Evolutionary conservation across 23 tunicate species (phyloP), one percentile per base, ranked within the genome.

Genomic region (Trididemnum miniatum): DNA sequence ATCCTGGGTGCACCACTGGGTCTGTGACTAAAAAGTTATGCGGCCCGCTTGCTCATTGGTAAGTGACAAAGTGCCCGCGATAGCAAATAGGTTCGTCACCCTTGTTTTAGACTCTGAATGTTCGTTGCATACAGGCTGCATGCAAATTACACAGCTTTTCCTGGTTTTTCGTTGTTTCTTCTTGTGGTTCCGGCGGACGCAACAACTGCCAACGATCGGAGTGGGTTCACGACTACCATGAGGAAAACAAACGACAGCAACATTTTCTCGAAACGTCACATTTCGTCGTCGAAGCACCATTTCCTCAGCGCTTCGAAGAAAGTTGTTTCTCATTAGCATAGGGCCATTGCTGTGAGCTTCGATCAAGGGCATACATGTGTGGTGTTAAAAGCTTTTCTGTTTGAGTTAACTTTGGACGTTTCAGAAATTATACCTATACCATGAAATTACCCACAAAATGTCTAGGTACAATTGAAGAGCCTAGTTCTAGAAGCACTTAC

Each of bases 401-500:
- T n/a, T n/a, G n/a, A n/a, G n/a, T n/a, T n/a, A n/a, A n/a, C n/a
- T n/a, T n/a, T n/a, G n/a, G n/a, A n/a, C n/a, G n/a, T n/a, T n/a
- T n/a, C n/a, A n/a, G n/a, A n/a, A n/a, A n/a, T n/a, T n/a, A n/a
- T n/a, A n/a, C n/a, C n/a, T n/a, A n/a, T n/a, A n/a, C n/a, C n/a
- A n/a, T n/a, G n/a, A n/a, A n/a, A n/a, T n/a, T n/a, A n/a, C n/a
- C n/a, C n/a, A n/a, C n/a, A n/a, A n/a, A n/a, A n/a, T n/a, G n/a
- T n/a, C n/a, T n/a, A n/a, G n/a, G n/a, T 49, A 18, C 57, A 49
- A 49, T 49, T 49, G 57, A 49, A 49, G 67, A 22, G 67, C n/a
- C 67, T n/a, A 62, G 67, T 62, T 62, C 67, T 62, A 62, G n/a
- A 62, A 62, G 67, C n/a, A 62, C 67, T 62, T 62, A 62, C n/a